These are phyloP conservation scores for Lutjanus erythropterus DNA, from an alignment of 2,113 vertebrate species.

Conservation along the genomic window DNA sequence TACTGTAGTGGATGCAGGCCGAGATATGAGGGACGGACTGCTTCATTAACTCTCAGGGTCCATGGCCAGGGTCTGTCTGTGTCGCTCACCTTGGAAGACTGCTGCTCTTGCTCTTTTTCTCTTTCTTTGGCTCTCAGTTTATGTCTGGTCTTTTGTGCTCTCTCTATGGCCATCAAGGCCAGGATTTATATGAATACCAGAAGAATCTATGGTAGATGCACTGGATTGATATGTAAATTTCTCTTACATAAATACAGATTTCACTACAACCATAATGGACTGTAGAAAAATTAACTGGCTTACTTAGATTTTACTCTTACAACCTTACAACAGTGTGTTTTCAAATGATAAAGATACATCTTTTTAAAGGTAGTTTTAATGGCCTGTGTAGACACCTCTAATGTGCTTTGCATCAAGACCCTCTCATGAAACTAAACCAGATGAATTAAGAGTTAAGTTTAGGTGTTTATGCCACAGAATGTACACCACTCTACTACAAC, in stretches of 20 bases:
- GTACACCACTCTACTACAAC: too few species aligned
- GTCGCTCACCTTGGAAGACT: slow-evolving; percentile 67
- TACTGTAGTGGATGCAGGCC: slow-evolving; percentile 50
- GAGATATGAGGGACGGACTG: slow-evolving; percentile 64
- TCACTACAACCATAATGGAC: slow-evolving; percentile 3
- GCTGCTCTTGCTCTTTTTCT: slow-evolving; percentile 49
- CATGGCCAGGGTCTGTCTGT: slow-evolving; percentile 48
- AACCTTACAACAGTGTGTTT: slow-evolving; percentile 14
- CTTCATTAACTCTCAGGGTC: slow-evolving; percentile 79
- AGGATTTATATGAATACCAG: slow-evolving; percentile 37
- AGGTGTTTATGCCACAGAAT: too few species aligned
- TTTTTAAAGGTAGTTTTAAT: slow-evolving; percentile 3
- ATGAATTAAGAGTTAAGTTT: too few species aligned
- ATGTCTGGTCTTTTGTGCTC: slow-evolving; percentile 22
- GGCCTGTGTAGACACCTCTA: slow-evolving; percentile 32
- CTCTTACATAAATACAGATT: slow-evolving; percentile 32
- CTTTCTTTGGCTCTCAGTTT: slow-evolving; percentile 25
- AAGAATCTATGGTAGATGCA: neutral
- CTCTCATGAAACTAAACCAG: slow-evolving; percentile 6
- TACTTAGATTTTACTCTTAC: neutral
- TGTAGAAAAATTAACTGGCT: slow-evolving; percentile 8
- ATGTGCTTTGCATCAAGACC: slow-evolving; percentile 57
- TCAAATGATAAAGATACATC: slow-evolving; percentile 16
- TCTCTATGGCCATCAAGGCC: neutral
- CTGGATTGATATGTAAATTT: slow-evolving; percentile 38